Conservation (phyloP, 2,888 invertebrate species). For the Drosophila aldrichi region DNA sequence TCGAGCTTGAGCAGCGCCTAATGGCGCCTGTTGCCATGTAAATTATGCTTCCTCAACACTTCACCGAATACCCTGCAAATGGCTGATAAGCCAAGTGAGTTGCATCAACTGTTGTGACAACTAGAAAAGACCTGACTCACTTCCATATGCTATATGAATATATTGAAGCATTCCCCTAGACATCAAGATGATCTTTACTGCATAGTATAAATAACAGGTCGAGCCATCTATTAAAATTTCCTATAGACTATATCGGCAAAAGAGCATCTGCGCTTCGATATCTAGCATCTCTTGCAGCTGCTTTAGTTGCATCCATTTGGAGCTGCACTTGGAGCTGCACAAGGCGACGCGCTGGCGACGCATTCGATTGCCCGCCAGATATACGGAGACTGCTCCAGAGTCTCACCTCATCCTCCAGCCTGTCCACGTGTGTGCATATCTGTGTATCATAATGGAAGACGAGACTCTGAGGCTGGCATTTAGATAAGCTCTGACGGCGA, state of each 20-base stretch:
- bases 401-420: slow-evolving; percentile 4
- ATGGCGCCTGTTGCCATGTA: slow-evolving; percentile 84
- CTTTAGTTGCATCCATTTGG: slow-evolving; percentile 29
- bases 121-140: neutral
- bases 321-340: slow-evolving; percentile 25
- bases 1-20: slow-evolving; percentile 52
- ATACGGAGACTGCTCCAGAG: slow-evolving; percentile 11
- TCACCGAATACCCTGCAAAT: slow-evolving; percentile 46
- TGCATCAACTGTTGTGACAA: slow-evolving; percentile 4
- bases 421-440: slow-evolving; percentile 76
- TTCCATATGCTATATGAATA: neutral
- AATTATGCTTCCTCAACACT: slow-evolving; percentile 80
- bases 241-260: neutral
- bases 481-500: slow-evolving; percentile 78
- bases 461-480: slow-evolving; percentile 86
- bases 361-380: slow-evolving; percentile 79
- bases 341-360: slow-evolving; percentile 80
- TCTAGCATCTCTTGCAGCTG: slow-evolving; percentile 20
- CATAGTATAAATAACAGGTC: neutral
- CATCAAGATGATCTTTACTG: neutral
- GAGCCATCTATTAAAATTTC: too few relatives aligned
- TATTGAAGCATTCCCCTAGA: neutral
- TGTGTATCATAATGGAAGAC: slow-evolving; percentile 86
- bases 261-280: slow-evolving; percentile 36
- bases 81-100: slow-evolving; percentile 10